Evolutionary conservation across 2,113 vertebrate genomes (phyloP).

Genomic region (Grammomys surdaster): DNA sequence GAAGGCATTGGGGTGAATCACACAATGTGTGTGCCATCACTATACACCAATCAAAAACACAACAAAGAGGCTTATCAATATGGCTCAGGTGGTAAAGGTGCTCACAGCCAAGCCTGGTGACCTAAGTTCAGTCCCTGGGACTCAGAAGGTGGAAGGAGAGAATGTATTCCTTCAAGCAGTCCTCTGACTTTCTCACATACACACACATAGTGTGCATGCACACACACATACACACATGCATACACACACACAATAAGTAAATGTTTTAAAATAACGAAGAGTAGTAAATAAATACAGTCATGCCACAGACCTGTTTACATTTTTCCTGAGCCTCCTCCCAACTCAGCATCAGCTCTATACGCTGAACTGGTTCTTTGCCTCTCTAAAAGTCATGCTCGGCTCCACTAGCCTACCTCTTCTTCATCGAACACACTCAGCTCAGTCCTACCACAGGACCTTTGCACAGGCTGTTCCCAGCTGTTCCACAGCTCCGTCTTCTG

Average conservation of each 20-base stretch:
- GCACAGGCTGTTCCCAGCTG: background rate
- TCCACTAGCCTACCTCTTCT: background rate
- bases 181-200: background rate
- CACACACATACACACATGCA: background rate
- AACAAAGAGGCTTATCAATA: background rate
- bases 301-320: background rate
- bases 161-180: background rate
- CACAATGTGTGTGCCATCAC: rapidly evolving
- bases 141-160: background rate
- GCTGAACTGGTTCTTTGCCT: background rate
- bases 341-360: background rate
- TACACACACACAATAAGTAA: background rate
- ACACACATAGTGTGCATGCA: background rate
- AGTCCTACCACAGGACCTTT: background rate
- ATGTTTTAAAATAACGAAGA: background rate
- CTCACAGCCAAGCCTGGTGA: background rate
- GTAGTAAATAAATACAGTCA: background rate
- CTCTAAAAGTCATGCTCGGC: background rate
- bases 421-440: background rate
- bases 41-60: background rate
- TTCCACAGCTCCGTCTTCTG: background rate
- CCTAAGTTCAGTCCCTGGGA: background rate
- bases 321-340: background rate
- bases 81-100: no score
- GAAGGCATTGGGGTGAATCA: no score